A percentile compares a stretch with the other conserved stretches of the same genome.
Evolutionary conservation across 2,113 vertebrate genomes (phyloP).

Genomic region (Heterotis niloticus): DNA sequence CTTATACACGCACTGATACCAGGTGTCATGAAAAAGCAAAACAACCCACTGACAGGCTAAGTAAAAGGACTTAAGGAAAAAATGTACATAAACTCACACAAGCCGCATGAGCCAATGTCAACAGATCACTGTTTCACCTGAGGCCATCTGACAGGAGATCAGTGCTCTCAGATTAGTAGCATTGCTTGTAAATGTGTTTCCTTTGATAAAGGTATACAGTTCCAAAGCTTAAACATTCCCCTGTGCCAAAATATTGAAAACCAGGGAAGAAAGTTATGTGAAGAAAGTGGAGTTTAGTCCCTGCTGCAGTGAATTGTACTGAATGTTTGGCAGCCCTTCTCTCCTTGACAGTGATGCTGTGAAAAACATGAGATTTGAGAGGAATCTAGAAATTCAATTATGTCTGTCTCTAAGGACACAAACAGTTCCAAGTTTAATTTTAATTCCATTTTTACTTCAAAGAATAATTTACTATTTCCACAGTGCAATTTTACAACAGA

Average conservation of each 20-base stretch:
- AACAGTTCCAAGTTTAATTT: slow-evolving; percentile 56
- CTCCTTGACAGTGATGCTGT: slow-evolving; percentile 32
- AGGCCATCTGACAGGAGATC: background rate
- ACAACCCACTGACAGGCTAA: background rate
- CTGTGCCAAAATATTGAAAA: slow-evolving; percentile 14
- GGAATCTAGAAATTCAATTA: slow-evolving; percentile 59
- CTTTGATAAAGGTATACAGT: background rate
- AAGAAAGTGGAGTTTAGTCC: slow-evolving; percentile 35
- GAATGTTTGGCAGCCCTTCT: slow-evolving; percentile 48
- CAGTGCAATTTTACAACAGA: background rate
- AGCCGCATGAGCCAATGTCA: background rate
- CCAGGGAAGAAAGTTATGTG: background rate
- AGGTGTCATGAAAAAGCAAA: background rate
- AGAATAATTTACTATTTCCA: slow-evolving; percentile 39
- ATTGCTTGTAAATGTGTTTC: background rate
- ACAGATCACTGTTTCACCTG: background rate
- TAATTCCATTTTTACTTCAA: slow-evolving; percentile 52
- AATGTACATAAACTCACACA: background rate
- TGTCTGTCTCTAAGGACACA: slow-evolving; percentile 49
- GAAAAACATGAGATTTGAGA: slow-evolving; percentile 37
- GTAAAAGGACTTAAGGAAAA: background rate
- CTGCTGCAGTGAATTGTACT: slow-evolving; percentile 43
- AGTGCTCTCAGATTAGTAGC: background rate
- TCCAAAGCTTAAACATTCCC: slow-evolving; percentile 12
- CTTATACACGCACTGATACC: background rate